phyloP scores from a whole-genome alignment of 2,113 vertebrate species.

The Dolichotis patagonum region DNA sequence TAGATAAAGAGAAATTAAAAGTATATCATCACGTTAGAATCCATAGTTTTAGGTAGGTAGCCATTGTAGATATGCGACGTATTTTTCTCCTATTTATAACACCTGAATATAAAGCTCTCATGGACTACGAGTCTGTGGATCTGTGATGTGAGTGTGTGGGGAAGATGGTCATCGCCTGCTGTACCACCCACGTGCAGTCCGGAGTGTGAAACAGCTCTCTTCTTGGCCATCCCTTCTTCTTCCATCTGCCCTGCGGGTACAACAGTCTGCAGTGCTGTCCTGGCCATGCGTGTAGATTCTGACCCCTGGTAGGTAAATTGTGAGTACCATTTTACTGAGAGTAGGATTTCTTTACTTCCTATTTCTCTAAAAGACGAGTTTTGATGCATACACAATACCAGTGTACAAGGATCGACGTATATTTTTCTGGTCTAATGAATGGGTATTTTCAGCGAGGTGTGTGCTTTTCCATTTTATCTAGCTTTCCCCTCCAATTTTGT shows the following conservation, averaged over 20 bases:
- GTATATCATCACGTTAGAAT: too few relatives aligned
- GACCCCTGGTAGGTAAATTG: not conserved
- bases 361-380: not conserved
- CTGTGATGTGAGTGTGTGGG: not conserved
- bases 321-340: not conserved
- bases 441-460: not conserved
- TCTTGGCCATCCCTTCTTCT: not conserved
- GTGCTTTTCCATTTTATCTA: not conserved
- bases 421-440: not conserved
- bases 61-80: too few relatives aligned
- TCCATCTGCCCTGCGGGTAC: accelerated
- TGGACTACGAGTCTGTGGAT: not conserved
- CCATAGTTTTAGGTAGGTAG: accelerated
- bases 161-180: not conserved
- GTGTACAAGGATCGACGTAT: accelerated
- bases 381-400: not conserved
- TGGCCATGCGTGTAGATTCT: accelerated
- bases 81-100: not conserved
- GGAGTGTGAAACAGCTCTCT: accelerated
- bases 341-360: not conserved
- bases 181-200: accelerated
- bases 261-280: too few relatives aligned
- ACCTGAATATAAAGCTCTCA: accelerated
- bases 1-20: not conserved
- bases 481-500: not conserved